Conservation (phyloP, 2,797 vertebrate species). For the Urosaurus nigricauda region DNA sequence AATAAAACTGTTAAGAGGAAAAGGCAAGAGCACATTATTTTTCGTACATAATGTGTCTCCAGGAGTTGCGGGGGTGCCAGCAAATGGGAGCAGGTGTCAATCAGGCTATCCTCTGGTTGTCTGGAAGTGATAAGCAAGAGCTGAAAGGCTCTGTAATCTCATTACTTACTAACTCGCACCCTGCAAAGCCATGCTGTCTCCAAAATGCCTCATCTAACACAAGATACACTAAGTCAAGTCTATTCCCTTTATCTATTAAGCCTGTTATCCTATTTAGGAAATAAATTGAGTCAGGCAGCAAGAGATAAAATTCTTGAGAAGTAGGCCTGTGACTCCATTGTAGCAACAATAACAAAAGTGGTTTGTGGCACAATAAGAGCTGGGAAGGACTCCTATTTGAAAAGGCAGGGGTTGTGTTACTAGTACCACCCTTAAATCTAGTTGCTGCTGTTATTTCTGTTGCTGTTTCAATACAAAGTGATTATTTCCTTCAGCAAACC, state of each 20-base stretch:
- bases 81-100: conserved; percentile 8
- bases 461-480: background rate
- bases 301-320: background rate
- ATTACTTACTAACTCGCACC: conserved; percentile 47
- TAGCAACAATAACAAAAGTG: conserved; percentile 9
- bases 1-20: background rate
- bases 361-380: background rate
- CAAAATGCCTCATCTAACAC: conserved; percentile 11
- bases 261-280: conserved; percentile 46
- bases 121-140: conserved; percentile 45
- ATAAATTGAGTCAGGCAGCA: conserved; percentile 29
- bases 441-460: background rate
- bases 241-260: conserved; percentile 47
- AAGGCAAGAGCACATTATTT: background rate
- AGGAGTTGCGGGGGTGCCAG: background rate
- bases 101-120: background rate
- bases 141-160: conserved; percentile 56
- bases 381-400: conserved; percentile 22
- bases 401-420: background rate
- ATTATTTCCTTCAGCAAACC: background rate
- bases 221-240: conserved; percentile 16
- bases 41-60: background rate
- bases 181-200: background rate
- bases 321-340: background rate
- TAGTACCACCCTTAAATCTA: accelerated